These are phyloP conservation scores for Nycticebus coucang DNA, from an alignment of 2,113 vertebrate genomes.

Conservation along the genomic window DNA sequence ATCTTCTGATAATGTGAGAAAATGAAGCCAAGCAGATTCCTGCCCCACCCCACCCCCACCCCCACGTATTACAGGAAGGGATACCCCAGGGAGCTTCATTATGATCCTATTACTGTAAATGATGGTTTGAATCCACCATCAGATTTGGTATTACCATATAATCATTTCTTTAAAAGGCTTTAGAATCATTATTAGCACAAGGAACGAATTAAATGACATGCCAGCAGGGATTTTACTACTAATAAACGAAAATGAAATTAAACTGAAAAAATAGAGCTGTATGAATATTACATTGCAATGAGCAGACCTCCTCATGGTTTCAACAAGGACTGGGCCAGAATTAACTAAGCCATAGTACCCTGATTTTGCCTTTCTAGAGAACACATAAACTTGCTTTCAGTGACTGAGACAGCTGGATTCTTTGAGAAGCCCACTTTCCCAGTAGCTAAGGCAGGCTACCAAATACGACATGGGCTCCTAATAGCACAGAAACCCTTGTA, in stretches of 20 bases:
- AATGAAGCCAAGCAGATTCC: neutral
- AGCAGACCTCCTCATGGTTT: neutral
- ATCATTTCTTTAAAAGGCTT: conserved; percentile 71
- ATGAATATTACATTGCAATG: conserved; percentile 54
- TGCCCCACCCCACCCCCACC: neutral
- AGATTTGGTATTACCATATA: conserved; percentile 65
- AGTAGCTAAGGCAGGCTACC: neutral
- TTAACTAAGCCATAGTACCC: neutral
- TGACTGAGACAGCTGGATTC: neutral
- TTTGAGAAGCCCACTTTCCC: neutral
- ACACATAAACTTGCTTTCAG: rapidly evolving
- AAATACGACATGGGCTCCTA: neutral
- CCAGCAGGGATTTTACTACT: conserved; percentile 70
- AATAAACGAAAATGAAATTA: conserved; percentile 73
- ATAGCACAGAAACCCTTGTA: neutral
- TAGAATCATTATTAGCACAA: conserved; percentile 66
- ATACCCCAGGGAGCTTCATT: conserved; percentile 21
- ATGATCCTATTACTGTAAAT: conserved; percentile 59
- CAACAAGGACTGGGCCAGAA: neutral
- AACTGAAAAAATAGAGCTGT: conserved; percentile 47
- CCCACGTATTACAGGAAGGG: neutral
- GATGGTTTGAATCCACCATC: conserved; percentile 50
- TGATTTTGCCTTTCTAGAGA: neutral
- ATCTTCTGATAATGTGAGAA: neutral
- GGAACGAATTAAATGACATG: conserved; percentile 70